Conservation (phyloP, 2,113 vertebrate species). For the Rhynchopsitta pachyrhyncha region DNA sequence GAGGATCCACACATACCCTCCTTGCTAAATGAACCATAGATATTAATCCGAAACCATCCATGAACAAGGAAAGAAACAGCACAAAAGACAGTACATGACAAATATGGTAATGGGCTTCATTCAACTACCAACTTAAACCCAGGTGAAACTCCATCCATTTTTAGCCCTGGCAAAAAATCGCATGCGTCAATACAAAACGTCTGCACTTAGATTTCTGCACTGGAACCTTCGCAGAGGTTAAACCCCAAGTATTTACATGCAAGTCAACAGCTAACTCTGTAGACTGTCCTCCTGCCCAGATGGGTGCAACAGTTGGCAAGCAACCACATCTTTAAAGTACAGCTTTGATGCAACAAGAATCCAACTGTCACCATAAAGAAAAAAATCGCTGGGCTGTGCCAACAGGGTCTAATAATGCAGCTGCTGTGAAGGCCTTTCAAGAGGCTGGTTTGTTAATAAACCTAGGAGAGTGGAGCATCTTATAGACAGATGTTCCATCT, state of each 20-base stretch:
- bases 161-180: not conserved
- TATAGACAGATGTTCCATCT: not conserved
- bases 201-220: not conserved
- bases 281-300: not conserved
- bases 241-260: not conserved
- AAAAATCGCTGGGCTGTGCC: not conserved
- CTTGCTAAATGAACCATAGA: slow-evolving; percentile 4
- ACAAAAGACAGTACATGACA: not conserved
- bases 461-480: not conserved
- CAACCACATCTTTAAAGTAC: not conserved
- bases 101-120: not conserved
- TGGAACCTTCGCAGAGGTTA: not conserved
- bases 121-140: not conserved
- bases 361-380: not conserved
- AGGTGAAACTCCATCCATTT: not conserved
- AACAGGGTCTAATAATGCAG: not conserved
- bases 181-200: not conserved
- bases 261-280: not conserved
- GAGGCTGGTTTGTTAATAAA: not conserved
- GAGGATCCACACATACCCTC: not conserved
- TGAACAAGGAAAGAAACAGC: not conserved
- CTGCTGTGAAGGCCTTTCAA: not conserved
- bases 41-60: slow-evolving; percentile 11
- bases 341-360: not conserved
- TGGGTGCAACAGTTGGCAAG: not conserved